Base-by-base conservation (phyloP, 2,113 vertebrate species). In the Turnix velox region DNA sequence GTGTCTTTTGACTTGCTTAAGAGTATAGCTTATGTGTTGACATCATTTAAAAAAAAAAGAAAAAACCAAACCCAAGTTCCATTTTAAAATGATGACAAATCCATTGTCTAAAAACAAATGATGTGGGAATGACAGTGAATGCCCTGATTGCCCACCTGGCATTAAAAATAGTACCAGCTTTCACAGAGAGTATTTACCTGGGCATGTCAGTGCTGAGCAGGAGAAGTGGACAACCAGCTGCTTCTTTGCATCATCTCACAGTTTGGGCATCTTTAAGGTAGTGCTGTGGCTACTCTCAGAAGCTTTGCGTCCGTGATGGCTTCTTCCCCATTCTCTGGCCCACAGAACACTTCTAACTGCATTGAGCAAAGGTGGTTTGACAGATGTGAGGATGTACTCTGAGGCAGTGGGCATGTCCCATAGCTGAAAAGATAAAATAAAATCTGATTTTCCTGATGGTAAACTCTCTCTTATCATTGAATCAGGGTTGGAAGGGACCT, bases 11-110 rank as follows among this genome's bases (percentile, higher is more conserved):
- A 93, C 58, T 91, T 93, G 49, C 91, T 89, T 84, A 87, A 46
- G 93, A 94, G 49, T 93, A 88, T 94, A 78, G 80, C 77, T 82
- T 92, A 87, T 93, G 69, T 81, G 84, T 92, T 79, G 84, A 73
- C 82, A 91, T 92, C 58, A 91, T 85, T 91, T 84, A 40, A 6
- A 72, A 92, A 93, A 72, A 55, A 6, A 72, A 92, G 92, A 72
- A 55, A 71, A 12, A 6, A 8, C 11, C 0, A n/a, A n/a, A n/a
- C 4, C 52, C 30, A 52, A 93, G 87, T 82, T 94, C 81, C 81
- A 94, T 89, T 96, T 95, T 94, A 73, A 66, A 89, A 9, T 71
- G 87, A 91, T 85, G 81, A 91, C 67, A 74, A 35, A 69, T 73
- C 81, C 46, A 43, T 73, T 0, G 3, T 37, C 67, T 87, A 54